phyloP scores from a whole-genome alignment of 2,113 vertebrate genomes.

The Pao palembangensis region DNA sequence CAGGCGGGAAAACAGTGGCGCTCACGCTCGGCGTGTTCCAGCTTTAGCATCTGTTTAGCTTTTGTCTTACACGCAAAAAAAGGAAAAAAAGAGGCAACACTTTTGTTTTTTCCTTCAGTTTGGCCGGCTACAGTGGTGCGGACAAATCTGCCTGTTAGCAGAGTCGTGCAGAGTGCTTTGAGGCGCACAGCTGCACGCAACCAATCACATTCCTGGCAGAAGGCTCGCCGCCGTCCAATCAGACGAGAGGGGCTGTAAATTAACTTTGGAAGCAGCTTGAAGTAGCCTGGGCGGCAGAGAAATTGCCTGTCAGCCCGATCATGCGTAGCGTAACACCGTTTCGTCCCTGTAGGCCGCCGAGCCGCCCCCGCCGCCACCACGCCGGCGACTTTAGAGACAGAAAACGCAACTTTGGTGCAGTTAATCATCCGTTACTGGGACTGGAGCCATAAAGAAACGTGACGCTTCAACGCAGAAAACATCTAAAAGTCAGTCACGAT shows the following conservation, averaged over 20 bases:
- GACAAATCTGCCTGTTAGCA: conserved; percentile 40
- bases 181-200: conserved; percentile 5
- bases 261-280: conserved; percentile 12
- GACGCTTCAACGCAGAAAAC: too few species aligned
- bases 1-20: neutral
- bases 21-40: neutral
- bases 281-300: neutral
- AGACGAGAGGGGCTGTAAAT: conserved; percentile 18
- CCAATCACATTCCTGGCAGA: conserved; percentile 31
- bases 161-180: conserved; percentile 9
- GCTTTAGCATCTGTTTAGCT: neutral
- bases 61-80: neutral
- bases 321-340: neutral
- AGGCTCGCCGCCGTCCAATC: conserved; percentile 17
- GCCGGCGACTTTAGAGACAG: too few species aligned
- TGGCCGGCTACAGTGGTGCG: neutral
- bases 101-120: neutral
- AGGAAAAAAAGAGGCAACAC: too few species aligned
- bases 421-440: too few species aligned
- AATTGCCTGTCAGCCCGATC: conserved; percentile 1
- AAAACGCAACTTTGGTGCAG: too few species aligned
- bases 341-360: neutral
- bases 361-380: too few species aligned
- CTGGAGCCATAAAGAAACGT: too few species aligned
- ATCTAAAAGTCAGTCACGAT: too few species aligned